Percentiles rank a stretch among this genome's conserved stretches.
phyloP scores from a whole-genome alignment of 1,140 invertebrate genomes.

The Anoplolepis gracilipes region DNA sequence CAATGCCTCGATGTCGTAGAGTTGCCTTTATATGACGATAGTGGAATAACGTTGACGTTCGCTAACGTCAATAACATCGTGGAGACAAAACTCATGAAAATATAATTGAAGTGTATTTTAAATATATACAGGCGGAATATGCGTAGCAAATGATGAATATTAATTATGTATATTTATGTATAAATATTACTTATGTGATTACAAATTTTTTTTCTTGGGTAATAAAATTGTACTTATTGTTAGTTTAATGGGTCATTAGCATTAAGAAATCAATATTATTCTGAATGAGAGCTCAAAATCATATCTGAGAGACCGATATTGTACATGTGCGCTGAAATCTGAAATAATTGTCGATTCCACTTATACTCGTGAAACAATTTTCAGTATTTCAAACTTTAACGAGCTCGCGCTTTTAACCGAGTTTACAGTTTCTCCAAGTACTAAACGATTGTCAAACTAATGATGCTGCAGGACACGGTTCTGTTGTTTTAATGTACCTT shows the following conservation, averaged over 20 bases:
- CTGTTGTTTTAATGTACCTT: constrained; percentile 50
- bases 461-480: constrained; percentile 35
- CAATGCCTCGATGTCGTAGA: constrained; percentile 60
- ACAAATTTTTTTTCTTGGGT: background rate
- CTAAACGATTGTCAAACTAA: constrained; percentile 49
- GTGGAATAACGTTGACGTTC: constrained; percentile 26
- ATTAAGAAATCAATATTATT: background rate
- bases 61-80: constrained; percentile 29
- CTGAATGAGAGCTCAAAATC: constrained; percentile 1
- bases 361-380: constrained; percentile 19
- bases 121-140: background rate
- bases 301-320: background rate
- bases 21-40: constrained; percentile 52
- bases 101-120: background rate
- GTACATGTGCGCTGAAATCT: background rate
- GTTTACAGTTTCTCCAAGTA: constrained; percentile 41
- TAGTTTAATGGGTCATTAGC: background rate
- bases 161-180: background rate
- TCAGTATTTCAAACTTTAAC: constrained; percentile 37
- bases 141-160: background rate
- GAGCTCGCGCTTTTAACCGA: constrained; percentile 27
- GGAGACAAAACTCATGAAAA: background rate
- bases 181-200: background rate
- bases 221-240: background rate
- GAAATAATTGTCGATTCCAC: constrained; percentile 17